Percentiles rank a stretch among this genome's conserved stretches.
Evolutionary conservation across 2,888 invertebrate genomes (phyloP).

Genomic region (Andrena marginata): DNA sequence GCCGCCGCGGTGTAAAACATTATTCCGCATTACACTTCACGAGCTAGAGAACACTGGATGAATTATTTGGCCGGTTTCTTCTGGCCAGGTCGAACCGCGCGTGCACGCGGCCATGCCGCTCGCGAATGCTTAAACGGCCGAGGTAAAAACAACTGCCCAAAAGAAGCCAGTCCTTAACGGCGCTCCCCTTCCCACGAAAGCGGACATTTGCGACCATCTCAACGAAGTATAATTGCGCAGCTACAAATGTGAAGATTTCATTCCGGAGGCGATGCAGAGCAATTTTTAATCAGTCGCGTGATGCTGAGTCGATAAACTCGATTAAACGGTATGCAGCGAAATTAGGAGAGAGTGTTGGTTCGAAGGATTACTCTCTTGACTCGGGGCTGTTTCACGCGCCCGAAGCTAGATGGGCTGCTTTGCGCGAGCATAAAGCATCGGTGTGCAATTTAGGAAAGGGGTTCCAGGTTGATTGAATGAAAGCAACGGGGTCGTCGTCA

Average conservation of each 20-base stretch:
- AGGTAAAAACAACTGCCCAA: background rate
- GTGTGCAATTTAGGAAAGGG: slow-evolving; percentile 33
- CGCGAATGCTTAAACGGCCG: slow-evolving; percentile 3
- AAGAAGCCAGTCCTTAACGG: background rate
- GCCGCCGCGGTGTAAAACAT: slow-evolving; percentile 64
- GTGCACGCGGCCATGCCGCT: background rate
- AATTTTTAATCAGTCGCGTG: background rate
- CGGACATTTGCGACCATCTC: background rate
- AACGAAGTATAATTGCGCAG: too few relatives aligned
- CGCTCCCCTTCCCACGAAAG: background rate
- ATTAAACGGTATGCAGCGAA: background rate
- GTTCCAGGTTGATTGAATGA: slow-evolving; percentile 51
- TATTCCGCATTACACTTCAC: slow-evolving; percentile 66
- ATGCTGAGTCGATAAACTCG: too few relatives aligned
- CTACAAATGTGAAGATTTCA: background rate
- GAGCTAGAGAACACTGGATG: slow-evolving; percentile 48
- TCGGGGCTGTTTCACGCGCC: slow-evolving; percentile 4
- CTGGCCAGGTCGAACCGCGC: slow-evolving; percentile 11
- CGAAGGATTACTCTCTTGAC: background rate
- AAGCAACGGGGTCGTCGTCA: slow-evolving; percentile 34
- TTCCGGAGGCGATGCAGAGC: background rate
- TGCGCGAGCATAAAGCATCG: slow-evolving; percentile 23
- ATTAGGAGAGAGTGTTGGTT: background rate
- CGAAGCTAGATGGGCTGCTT: background rate
- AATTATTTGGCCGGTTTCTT: slow-evolving; percentile 63